Base-by-base conservation (phyloP, 1,140 invertebrate species). In the Chironomus striatipennis region DNA sequence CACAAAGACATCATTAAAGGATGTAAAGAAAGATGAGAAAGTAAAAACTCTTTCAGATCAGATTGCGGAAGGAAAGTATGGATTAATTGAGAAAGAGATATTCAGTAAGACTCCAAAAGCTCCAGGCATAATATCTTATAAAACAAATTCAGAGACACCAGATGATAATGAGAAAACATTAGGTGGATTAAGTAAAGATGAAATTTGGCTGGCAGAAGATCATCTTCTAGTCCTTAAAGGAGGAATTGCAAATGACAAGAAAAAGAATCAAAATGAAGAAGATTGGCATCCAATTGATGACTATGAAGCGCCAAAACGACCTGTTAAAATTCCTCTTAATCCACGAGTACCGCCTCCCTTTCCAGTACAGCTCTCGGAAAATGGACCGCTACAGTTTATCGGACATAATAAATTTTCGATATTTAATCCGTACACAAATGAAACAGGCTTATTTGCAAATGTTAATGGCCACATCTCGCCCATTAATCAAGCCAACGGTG, bases 161-260 rank as follows among this genome's bases (percentile, higher is more conserved):
- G 88, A 89, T 77, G 92, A 95, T 80, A 93, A 89, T 74, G 85
- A 88, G 1, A 87, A 90, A 74, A 94, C 89, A 81, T 85, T 93
- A 3, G 93, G 93, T 10, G 93, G 93, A 12, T 83, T 96, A 0
- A 88, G 90, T 77, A 86, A 90, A 74, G 90, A 94, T 67, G 93
- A 96, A 76, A 94, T 96, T 76, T 96, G 93, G 92, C 83, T 95
- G 67, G 91, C 93, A 0, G 93, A 95, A 79, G 93, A 94, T 79
- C 93, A 95, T 80, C 83, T 96, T 42, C 81, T 96, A 12, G 93
- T 96, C 10, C 82, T 95, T 24, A 90, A 89, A 79, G 94, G 94
- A 24, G 93, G 93, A 15, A 83, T 84, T 2, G 74, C 81, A 0
- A 82, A 82, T 43, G 80, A 87, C 81, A 76, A 77, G 1, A 79